A percentile compares a stretch with the other conserved stretches of the same genome.
Evolutionary conservation across 2,113 vertebrate species (phyloP).

Genomic region (Antigone vipio): DNA sequence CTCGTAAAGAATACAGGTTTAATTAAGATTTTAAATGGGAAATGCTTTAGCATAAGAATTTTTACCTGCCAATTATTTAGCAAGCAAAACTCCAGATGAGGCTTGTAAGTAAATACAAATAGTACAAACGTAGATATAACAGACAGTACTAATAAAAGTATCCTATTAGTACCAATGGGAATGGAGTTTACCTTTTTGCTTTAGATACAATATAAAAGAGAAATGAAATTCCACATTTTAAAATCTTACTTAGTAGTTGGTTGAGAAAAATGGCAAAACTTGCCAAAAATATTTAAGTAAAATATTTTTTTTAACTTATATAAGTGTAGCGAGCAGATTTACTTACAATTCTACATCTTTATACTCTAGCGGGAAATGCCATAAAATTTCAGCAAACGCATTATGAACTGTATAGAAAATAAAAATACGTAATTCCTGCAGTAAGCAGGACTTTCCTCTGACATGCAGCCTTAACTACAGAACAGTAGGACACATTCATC

Average conservation of each 20-base stretch:
- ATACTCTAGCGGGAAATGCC: background rate
- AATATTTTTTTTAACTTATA: background rate
- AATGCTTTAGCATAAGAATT: background rate
- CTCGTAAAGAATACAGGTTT: background rate
- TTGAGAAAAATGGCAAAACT: background rate
- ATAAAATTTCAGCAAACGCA: background rate
- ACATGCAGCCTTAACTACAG: background rate
- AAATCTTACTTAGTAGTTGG: background rate
- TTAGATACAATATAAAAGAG: background rate
- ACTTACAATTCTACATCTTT: background rate
- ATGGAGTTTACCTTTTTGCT: background rate
- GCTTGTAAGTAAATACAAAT: background rate
- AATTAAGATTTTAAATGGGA: background rate
- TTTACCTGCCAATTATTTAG: background rate
- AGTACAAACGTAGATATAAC: background rate
- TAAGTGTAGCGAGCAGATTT: background rate
- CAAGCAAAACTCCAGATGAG: background rate
- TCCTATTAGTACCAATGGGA: background rate
- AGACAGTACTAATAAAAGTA: background rate
- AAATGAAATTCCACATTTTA: background rate
- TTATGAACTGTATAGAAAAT: background rate
- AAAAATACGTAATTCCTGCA: background rate
- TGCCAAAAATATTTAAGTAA: background rate
- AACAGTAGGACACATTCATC: background rate
- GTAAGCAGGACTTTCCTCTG: background rate